phyloP scores from a whole-genome alignment of 2,113 vertebrate species.

The Bubo bubo region DNA sequence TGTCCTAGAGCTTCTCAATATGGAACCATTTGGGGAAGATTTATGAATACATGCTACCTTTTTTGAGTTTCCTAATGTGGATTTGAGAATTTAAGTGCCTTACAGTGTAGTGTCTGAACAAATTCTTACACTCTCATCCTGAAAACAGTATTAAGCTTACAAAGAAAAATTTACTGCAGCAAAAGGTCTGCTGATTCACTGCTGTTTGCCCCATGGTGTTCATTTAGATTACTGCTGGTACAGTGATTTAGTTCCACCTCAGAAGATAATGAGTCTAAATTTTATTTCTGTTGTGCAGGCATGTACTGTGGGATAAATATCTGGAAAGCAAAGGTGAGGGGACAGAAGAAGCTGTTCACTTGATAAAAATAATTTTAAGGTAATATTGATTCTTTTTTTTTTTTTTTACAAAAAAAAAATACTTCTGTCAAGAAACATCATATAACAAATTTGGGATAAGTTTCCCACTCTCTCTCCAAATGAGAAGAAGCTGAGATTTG shows the following conservation, averaged over 20 bases:
- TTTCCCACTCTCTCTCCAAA: not conserved
- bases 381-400: not conserved
- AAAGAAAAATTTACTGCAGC: not conserved
- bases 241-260: conserved; percentile 68
- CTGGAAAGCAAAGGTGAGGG: conserved; percentile 71
- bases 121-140: not conserved
- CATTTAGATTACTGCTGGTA: conserved; percentile 67
- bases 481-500: not conserved
- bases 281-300: conserved; percentile 66
- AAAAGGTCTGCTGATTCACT: conserved; percentile 41
- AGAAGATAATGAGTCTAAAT: conserved; percentile 67
- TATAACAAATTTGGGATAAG: not conserved
- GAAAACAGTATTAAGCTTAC: not conserved
- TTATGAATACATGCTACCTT: not conserved
- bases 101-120: not conserved
- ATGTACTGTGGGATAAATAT: conserved; percentile 72
- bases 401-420: not conserved
- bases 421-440: not conserved
- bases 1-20: not conserved
- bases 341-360: conserved; percentile 68
- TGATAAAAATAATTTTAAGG: conserved; percentile 44
- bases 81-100: not conserved
- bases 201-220: conserved; percentile 28
- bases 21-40: not conserved
- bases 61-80: not conserved